A percentile compares a stretch with the other conserved stretches of the same genome.
Conservation (phyloP, 2,113 vertebrate species). For the Cervus canadensis region DNA sequence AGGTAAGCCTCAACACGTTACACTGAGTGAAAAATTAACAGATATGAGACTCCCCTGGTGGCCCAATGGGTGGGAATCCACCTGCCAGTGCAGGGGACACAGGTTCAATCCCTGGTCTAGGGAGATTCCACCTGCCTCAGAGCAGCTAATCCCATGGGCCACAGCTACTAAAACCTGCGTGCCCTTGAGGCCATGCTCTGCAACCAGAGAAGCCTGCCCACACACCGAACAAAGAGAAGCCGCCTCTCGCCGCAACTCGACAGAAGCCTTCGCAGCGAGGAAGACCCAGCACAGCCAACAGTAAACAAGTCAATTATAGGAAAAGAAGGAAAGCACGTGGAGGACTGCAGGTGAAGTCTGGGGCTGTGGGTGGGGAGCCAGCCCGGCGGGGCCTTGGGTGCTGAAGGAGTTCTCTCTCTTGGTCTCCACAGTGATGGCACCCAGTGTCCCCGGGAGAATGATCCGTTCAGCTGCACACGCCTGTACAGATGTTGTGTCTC, state of each 20-base stretch:
- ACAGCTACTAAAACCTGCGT: background rate
- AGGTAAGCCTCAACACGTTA: background rate
- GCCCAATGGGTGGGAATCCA: background rate
- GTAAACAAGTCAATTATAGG: background rate
- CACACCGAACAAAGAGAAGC: background rate
- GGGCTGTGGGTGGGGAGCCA: fast-evolving
- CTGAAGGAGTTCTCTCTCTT: background rate
- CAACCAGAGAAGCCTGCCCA: background rate
- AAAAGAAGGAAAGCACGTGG: background rate
- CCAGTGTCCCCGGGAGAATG: background rate
- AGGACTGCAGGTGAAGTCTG: background rate
- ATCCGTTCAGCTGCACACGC: background rate
- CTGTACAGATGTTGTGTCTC: background rate
- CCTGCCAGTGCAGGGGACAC: background rate
- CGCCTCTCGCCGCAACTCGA: background rate
- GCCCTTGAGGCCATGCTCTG: background rate
- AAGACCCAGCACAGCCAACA: background rate
- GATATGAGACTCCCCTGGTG: background rate
- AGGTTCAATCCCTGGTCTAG: background rate
- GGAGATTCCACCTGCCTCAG: background rate
- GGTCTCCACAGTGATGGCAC: background rate
- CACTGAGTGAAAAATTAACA: background rate
- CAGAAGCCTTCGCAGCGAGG: background rate
- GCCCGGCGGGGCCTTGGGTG: fast-evolving
- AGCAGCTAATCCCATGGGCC: background rate